Percentiles rank a stretch among this genome's conserved stretches.
Conservation (phyloP, 2,113 vertebrate species). For the Atractosteus spatula region DNA sequence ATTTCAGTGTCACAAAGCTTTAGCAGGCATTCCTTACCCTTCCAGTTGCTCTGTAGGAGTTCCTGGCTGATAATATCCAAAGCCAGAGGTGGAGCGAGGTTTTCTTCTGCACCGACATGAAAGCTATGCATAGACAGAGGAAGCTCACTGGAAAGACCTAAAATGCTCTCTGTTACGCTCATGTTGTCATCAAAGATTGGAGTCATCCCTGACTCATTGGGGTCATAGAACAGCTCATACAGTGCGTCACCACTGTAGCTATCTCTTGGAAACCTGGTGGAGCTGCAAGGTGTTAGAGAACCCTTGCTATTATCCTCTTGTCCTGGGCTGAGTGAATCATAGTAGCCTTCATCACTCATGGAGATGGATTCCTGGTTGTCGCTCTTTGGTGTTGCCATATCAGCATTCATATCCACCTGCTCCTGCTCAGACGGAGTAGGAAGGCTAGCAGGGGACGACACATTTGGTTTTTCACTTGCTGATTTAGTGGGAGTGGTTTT, state of each 20-base stretch:
- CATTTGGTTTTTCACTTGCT: constrained; percentile 17
- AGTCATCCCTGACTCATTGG: constrained; percentile 56
- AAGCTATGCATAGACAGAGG: constrained; percentile 83
- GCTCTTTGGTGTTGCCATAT: constrained; percentile 71
- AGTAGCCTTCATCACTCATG: constrained; percentile 83
- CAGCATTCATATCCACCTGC: constrained; percentile 51
- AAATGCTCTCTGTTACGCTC: constrained; percentile 63
- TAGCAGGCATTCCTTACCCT: constrained; percentile 79
- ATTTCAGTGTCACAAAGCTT: constrained; percentile 83
- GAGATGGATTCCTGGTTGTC: constrained; percentile 76
- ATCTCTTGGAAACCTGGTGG: constrained; percentile 67
- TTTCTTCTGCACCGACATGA: constrained; percentile 77
- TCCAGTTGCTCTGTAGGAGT: constrained; percentile 76
- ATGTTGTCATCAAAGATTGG: constrained; percentile 64
- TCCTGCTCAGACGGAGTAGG: constrained; percentile 43
- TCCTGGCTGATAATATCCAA: constrained; percentile 71
- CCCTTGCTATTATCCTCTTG: constrained; percentile 69
- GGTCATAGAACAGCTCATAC: constrained; percentile 78
- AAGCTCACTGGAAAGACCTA: constrained; percentile 64
- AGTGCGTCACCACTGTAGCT: constrained; percentile 82
- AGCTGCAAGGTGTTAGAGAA: constrained; percentile 44
- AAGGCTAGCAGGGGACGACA: constrained; percentile 22
- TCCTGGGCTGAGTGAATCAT: constrained; percentile 73
- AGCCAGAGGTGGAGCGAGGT: constrained; percentile 66
- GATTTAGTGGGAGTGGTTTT: constrained; percentile 23